These are phyloP conservation scores for Eurypyga helias DNA, from an alignment of 2,113 vertebrate species.

Conservation along the genomic window DNA sequence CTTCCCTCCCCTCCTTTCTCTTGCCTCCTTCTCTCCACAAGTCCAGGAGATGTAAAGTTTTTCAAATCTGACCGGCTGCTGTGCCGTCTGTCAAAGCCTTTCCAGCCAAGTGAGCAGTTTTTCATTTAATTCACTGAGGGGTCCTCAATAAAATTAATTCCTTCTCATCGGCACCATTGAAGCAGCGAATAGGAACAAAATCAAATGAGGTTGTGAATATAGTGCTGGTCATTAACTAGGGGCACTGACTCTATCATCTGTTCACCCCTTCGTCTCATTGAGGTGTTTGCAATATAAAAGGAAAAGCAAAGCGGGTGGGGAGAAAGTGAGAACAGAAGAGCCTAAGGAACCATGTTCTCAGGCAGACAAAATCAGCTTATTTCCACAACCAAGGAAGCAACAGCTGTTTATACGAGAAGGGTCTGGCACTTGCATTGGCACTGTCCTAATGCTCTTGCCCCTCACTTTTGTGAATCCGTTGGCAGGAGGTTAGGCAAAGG, in stretches of 20 bases:
- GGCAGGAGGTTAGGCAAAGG: not conserved
- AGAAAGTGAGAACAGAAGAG: slow-evolving; percentile 54
- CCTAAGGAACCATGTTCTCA: not conserved
- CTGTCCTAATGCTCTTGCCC: not conserved
- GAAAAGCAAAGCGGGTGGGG: not conserved
- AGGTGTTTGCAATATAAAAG: slow-evolving; percentile 1
- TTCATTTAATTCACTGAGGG: slow-evolving; percentile 75
- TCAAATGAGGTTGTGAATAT: slow-evolving; percentile 84
- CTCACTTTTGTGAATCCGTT: not conserved
- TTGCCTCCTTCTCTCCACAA: slow-evolving; percentile 18
- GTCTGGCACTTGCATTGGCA: not conserved
- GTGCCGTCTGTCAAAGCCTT: slow-evolving; percentile 81
- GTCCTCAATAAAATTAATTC: slow-evolving; percentile 77
- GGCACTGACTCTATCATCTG: slow-evolving; percentile 74
- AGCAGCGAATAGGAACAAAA: slow-evolving; percentile 72
- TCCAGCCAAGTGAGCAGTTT: slow-evolving; percentile 83
- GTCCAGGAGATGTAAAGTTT: slow-evolving; percentile 70
- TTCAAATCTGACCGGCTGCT: slow-evolving; percentile 75
- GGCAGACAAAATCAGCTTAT: not conserved
- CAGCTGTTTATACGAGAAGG: not conserved
- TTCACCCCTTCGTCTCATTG: slow-evolving; percentile 29
- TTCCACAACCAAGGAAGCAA: not conserved
- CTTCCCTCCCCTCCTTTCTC: slow-evolving; percentile 44
- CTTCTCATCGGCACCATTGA: slow-evolving; percentile 73
- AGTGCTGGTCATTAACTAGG: slow-evolving; percentile 82